Evolutionary conservation across 2,797 vertebrate species (phyloP).

Genomic region (Anniella stebbinsi): DNA sequence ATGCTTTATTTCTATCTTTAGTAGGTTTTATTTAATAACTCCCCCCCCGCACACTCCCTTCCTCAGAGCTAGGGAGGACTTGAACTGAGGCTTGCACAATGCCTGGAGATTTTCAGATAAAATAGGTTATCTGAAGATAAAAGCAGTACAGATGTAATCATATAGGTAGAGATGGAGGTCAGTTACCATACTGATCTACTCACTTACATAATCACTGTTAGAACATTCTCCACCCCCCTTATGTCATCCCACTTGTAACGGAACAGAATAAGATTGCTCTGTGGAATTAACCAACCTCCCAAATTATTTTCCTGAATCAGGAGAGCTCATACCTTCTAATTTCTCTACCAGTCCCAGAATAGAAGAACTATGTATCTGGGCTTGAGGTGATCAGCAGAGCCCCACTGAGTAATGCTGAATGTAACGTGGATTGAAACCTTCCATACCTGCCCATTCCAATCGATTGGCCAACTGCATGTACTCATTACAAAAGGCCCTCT

Average conservation of each 20-base stretch:
- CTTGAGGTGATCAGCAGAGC: neutral
- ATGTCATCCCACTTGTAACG: neutral
- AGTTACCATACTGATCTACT: neutral
- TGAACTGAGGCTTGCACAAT: neutral
- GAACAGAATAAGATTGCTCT: neutral
- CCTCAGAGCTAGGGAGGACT: conserved; percentile 3
- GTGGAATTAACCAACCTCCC: neutral
- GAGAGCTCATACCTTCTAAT: neutral
- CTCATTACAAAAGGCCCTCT: neutral
- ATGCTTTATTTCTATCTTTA: conserved; percentile 1
- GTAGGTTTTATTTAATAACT: neutral
- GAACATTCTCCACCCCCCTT: neutral
- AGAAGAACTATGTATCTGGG: neutral
- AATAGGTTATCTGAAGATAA: neutral
- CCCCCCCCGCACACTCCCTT: neutral
- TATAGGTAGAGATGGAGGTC: neutral
- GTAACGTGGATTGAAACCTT: neutral
- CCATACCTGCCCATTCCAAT: neutral
- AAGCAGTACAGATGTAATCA: neutral
- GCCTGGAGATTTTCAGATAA: conserved; percentile 9
- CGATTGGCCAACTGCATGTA: neutral
- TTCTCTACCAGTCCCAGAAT: neutral
- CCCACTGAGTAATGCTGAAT: neutral
- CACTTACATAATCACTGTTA: neutral
- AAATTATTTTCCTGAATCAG: neutral